phyloP scores from a whole-genome alignment of 2,797 vertebrate species.

The Chelon auratus region DNA sequence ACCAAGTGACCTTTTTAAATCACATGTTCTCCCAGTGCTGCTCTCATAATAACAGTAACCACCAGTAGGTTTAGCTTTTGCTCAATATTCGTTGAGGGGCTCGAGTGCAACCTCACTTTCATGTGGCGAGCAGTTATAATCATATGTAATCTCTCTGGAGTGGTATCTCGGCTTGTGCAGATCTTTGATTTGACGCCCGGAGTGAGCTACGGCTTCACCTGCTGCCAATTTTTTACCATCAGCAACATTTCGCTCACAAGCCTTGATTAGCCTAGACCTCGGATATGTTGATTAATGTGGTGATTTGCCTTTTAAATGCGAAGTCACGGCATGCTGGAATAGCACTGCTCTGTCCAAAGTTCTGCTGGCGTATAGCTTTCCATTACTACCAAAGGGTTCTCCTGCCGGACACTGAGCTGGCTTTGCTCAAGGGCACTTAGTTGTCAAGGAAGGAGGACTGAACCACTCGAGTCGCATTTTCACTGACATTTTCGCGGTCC shows the following conservation, averaged over 20 bases:
- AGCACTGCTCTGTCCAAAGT: slow-evolving; percentile 32
- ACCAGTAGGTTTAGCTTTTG: slow-evolving; percentile 12
- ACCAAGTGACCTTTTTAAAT: slow-evolving; percentile 14
- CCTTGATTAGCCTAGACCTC: slow-evolving; percentile 58
- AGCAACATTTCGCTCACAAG: slow-evolving; percentile 44
- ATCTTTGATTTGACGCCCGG: slow-evolving; percentile 45
- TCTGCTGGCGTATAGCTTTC: neutral
- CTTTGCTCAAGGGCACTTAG: slow-evolving; percentile 10
- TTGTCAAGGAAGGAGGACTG: neutral
- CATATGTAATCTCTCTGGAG: slow-evolving; percentile 18
- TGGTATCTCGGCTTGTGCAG: slow-evolving; percentile 36
- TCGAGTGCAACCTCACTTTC: neutral
- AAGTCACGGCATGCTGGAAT: slow-evolving; percentile 53
- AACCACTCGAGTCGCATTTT: slow-evolving; percentile 14
- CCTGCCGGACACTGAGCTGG: neutral
- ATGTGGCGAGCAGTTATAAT: slow-evolving; percentile 13
- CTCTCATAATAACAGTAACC: slow-evolving; percentile 5
- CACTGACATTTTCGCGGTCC: slow-evolving; percentile 1
- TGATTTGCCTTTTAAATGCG: slow-evolving; percentile 59
- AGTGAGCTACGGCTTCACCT: slow-evolving; percentile 44
- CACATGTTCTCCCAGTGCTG: slow-evolving; percentile 10
- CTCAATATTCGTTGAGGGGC: neutral
- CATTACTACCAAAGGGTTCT: slow-evolving; percentile 3
- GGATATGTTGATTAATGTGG: slow-evolving; percentile 52
- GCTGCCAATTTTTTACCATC: slow-evolving; percentile 64